A percentile compares a stretch with the other conserved stretches of the same genome.
These are phyloP conservation scores for Heliothis peltigera DNA, from an alignment of 2,888 invertebrate genomes.

Conservation along the genomic window DNA sequence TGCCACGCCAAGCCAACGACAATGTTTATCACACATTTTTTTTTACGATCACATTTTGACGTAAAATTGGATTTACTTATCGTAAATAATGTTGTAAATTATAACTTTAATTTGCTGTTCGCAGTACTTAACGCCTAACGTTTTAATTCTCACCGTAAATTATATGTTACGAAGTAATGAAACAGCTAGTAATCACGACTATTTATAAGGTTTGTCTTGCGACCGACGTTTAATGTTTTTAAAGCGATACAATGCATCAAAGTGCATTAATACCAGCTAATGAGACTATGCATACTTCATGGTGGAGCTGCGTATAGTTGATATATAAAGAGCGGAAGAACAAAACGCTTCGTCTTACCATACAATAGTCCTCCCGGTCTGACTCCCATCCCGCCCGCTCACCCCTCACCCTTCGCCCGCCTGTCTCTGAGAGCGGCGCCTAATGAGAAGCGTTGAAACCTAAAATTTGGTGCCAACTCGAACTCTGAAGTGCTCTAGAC, in stretches of 20 bases:
- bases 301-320: constrained; percentile 21
- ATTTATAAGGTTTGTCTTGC: constrained; percentile 46
- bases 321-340: constrained; percentile 74
- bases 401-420: constrained; percentile 49
- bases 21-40: constrained; percentile 63
- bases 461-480: constrained; percentile 89
- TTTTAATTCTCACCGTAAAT: constrained; percentile 56
- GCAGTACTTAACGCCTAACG: constrained; percentile 45
- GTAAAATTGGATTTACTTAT: constrained; percentile 52
- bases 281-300: constrained; percentile 62
- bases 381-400: constrained; percentile 59
- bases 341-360: constrained; percentile 82
- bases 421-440: constrained; percentile 74
- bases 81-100: constrained; percentile 54
- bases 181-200: constrained; percentile 50
- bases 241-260: constrained; percentile 40
- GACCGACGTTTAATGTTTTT: constrained; percentile 13
- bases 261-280: constrained; percentile 73
- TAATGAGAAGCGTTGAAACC: constrained; percentile 88
- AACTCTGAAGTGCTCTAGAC: constrained; percentile 83
- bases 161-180: constrained; percentile 52
- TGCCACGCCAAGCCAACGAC: constrained; percentile 48
- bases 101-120: constrained; percentile 54
- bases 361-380: constrained; percentile 76
- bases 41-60: constrained; percentile 53